Conservation (phyloP, 2,797 vertebrate species). For the Geotrypetes seraphini region DNA sequence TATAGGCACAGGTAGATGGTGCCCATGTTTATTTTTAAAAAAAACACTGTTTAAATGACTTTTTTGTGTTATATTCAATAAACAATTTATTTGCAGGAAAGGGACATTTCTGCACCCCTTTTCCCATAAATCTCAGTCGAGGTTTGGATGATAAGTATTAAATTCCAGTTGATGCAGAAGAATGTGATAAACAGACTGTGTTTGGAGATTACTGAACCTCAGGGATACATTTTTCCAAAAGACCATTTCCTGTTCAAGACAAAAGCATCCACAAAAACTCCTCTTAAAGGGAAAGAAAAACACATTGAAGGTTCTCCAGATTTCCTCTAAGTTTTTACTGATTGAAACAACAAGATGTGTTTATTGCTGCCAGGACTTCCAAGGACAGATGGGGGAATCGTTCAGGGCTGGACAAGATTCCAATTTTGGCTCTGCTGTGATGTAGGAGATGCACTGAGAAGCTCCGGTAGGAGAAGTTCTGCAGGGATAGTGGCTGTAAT, state of each 20-base stretch:
- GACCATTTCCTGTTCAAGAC: not conserved
- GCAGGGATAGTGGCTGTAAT: not conserved
- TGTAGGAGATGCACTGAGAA: not conserved
- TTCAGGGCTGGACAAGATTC: conserved; percentile 10
- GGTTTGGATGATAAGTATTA: no score
- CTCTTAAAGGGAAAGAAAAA: not conserved
- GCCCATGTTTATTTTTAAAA: no score
- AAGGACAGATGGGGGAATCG: conserved; percentile 7
- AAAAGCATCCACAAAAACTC: conserved; percentile 1
- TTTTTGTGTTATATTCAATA: no score
- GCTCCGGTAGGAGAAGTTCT: not conserved
- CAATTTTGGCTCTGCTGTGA: no score
- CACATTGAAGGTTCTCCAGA: not conserved
- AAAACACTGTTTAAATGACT: no score
- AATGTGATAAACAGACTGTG: not conserved
- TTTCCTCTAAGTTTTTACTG: not conserved
- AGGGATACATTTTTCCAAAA: not conserved
- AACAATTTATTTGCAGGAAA: no score
- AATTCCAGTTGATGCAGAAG: not conserved
- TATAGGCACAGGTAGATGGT: no score
- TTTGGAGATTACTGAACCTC: no score
- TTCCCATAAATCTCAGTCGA: no score
- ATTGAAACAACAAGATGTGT: no score
- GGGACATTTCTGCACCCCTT: no score
- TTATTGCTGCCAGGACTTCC: no score